Percentiles rank a stretch among this genome's conserved stretches.
Conservation (phyloP, 2,797 vertebrate species). For the Psittacula echo region DNA sequence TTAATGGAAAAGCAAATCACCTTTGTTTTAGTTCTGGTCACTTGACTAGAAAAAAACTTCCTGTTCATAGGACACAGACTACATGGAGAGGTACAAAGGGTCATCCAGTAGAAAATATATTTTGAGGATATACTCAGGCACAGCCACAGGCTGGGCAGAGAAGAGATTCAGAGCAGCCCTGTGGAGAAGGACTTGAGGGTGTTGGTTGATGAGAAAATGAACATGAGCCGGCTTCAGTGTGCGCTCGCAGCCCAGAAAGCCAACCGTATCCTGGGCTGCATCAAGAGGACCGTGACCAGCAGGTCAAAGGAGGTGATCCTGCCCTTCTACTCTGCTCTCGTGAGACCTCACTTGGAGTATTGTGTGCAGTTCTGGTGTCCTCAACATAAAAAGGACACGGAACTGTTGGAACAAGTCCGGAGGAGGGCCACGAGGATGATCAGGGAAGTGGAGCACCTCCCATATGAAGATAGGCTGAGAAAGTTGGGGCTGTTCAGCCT, state of each 20-base stretch:
- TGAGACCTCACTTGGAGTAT: too few species aligned
- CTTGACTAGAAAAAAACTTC: background rate
- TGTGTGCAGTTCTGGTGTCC: too few species aligned
- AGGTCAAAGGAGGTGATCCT: background rate
- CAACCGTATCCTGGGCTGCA: background rate
- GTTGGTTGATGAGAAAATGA: background rate
- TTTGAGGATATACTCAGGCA: background rate
- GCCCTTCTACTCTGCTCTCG: too few species aligned
- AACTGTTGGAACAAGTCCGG: too few species aligned
- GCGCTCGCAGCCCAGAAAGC: background rate
- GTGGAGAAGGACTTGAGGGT: background rate
- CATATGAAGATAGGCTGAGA: too few species aligned
- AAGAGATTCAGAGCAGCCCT: background rate
- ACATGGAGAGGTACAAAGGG: background rate
- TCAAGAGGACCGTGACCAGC: background rate
- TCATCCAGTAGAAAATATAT: background rate
- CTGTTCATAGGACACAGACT: background rate
- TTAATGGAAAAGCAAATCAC: background rate
- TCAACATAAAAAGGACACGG: too few species aligned
- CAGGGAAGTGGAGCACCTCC: too few species aligned
- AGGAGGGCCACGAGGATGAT: too few species aligned
- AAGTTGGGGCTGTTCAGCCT: too few species aligned
- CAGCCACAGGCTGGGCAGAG: background rate
- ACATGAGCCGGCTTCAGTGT: background rate
- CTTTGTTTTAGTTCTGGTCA: background rate